Percentiles rank a stretch among this genome's conserved stretches.
Evolutionary conservation across 2,113 vertebrate species (phyloP).

Genomic region (Platichthys flesus): DNA sequence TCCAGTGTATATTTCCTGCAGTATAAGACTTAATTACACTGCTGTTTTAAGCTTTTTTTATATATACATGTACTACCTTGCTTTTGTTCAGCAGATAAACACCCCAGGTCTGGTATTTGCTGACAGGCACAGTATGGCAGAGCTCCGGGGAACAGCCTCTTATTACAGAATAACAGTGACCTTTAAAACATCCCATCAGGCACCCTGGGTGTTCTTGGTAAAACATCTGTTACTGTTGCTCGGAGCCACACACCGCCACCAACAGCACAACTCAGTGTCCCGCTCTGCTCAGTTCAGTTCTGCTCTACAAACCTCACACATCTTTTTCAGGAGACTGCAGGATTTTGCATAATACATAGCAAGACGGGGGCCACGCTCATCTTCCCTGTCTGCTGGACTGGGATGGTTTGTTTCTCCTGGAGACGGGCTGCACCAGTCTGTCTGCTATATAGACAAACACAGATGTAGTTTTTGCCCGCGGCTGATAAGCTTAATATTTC

Average conservation of each 20-base stretch:
- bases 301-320: slow-evolving; percentile 60
- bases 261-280: slow-evolving; percentile 25
- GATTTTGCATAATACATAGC: slow-evolving; percentile 55
- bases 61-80: slow-evolving; percentile 9
- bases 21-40: not conserved
- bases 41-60: slow-evolving; percentile 5
- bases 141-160: slow-evolving; percentile 60
- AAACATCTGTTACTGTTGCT: slow-evolving; percentile 72
- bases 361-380: slow-evolving; percentile 12
- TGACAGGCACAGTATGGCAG: slow-evolving; percentile 63
- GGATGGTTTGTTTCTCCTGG: slow-evolving; percentile 7
- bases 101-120: slow-evolving; percentile 42
- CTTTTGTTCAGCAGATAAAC: slow-evolving; percentile 38
- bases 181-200: slow-evolving; percentile 71
- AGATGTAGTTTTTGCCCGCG: not conserved
- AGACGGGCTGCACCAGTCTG: not conserved
- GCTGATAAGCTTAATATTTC: slow-evolving; percentile 36
- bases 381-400: slow-evolving; percentile 32
- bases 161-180: slow-evolving; percentile 70
- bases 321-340: slow-evolving; percentile 40
- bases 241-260: slow-evolving; percentile 35
- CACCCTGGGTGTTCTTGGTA: slow-evolving; percentile 58
- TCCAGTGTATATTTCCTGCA: not conserved
- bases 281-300: slow-evolving; percentile 44
- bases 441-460: not conserved